Base-by-base conservation (phyloP, 2,888 invertebrate species). In the Macaria liturata region DNA sequence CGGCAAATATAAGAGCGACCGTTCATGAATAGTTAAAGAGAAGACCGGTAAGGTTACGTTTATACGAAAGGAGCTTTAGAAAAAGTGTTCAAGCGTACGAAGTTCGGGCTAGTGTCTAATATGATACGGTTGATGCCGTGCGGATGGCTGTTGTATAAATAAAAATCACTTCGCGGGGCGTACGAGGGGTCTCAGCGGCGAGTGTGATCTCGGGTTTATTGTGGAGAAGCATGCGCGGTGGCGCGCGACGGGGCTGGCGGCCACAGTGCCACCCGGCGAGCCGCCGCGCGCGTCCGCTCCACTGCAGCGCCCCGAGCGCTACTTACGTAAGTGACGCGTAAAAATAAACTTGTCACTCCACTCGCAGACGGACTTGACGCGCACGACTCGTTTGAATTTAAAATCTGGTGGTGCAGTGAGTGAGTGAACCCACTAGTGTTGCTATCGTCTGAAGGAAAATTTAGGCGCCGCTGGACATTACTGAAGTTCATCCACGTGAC, bases 221-320 rank as follows among this genome's bases (percentile, higher is more conserved):
- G 83, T 78, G 75, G 75, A 72, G 80, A 84, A 81, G 83, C 91
- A 89, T 90, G 91, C 91, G 91, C 90, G 80, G 71, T 85, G 76
- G 71, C 56, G 68, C 62, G 70, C 66, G 70, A 68, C 68, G 55
- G 62, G 59, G 65, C 65, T 65, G 72, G 69, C 76, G 58, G 54
- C 59, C 57, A 81, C 76, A 87, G 88, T 87, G 80, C 80, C 81
- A 81, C 69, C 78, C 77, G 77, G 76, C 76, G 80, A 68, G 77
- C 74, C 81, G 77, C 78, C 74, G 69, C 67, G 74, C 61, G 60
- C 78, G 81, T 80, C 69, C 81, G 84, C 75, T 62, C 54, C 62
- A 62, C 54, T 64, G 48, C 65, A 67, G 68, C 65, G 61, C 66
- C 59, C 47, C 66, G 62, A 57, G 62, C 77, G 75, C 70, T 75